Base-by-base conservation (phyloP, 1,140 invertebrate genomes). In the Notospermus geniculatus region DNA sequence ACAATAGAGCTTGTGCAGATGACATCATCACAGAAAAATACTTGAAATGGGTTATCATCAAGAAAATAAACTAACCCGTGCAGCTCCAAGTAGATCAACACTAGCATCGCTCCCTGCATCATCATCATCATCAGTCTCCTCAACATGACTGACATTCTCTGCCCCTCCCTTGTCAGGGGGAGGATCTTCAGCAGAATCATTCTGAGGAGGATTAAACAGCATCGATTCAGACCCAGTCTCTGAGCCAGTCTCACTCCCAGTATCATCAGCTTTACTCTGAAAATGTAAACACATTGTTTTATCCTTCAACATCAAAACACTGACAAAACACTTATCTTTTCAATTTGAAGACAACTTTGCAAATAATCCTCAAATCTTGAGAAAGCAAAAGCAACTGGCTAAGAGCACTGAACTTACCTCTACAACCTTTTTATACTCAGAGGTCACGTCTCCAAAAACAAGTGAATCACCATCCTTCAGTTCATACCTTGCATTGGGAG, bases 401-500 rank as follows among this genome's bases (percentile, higher is more conserved):
- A 36, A 36, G 32, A 36, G 32, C n/a, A n/a, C n/a, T 36, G 5
- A 36, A 56, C 19, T 56, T 65, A 76, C 69, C 69, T 70, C 30
- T 15, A 28, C 29, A 5, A 25, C 54, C n/a, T 71, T 60, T 13
- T 60, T 29, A 54, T 72, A 78, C 23, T 71, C 58, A 65, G 66
- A 71, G 17, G 66, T 63, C 7, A 77, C 68, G 64, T 77, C 74
- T 22, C 71, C 77, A 67, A 79, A 78, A 29, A 64, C 60, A 1
- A 78, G 39, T 13, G 60, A 32, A 61, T 77, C 71, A 2, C 71
- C 68, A 62, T 72, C 23, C 32, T 72, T 73, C 19, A 79, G 52
- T 30, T 77, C 77, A 66, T 77, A 79, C n/a, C 74, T 60, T 0
- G 75, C 74, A 27, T 75, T 65, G 25, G 74, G 71, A 22, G 55